A percentile compares a stretch with the other conserved stretches of the same genome.
Conservation (phyloP, 92 coral and sea anemone species). For the Micromussa lordhowensis region DNA sequence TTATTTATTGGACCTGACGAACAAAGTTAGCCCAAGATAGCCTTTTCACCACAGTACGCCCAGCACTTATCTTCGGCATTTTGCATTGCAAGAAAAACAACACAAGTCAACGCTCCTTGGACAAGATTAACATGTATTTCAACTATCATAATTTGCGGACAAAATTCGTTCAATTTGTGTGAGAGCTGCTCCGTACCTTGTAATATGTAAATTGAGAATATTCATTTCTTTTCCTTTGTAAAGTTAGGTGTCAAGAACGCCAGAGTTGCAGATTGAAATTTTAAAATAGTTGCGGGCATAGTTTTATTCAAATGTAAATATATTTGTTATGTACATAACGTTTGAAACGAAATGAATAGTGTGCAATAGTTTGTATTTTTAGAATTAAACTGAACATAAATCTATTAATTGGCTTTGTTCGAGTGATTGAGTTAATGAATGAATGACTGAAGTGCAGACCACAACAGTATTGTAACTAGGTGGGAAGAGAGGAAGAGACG, state of each 20-base stretch:
- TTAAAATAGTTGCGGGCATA: background rate
- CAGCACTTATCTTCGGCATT: no score
- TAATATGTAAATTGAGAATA: background rate
- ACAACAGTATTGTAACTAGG: no score
- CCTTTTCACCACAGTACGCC: no score
- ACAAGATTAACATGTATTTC: background rate
- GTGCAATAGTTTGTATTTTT: background rate
- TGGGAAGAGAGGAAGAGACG: no score
- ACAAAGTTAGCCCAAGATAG: background rate
- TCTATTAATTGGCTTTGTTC: background rate
- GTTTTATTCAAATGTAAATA: background rate
- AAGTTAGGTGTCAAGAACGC: no score
- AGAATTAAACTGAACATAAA: background rate
- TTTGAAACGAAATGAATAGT: background rate
- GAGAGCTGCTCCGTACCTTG: background rate
- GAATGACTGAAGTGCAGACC: background rate
- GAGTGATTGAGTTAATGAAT: background rate
- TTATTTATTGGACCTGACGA: slow-evolving; percentile 66
- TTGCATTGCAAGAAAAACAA: no score
- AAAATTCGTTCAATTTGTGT: background rate
- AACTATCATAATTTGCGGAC: background rate
- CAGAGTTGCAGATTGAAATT: background rate
- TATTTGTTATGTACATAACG: background rate
- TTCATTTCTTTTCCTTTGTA: no score
- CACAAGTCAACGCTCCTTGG: no score